phyloP scores from a whole-genome alignment of 2,888 invertebrate genomes.

The Hydraecia micacea region DNA sequence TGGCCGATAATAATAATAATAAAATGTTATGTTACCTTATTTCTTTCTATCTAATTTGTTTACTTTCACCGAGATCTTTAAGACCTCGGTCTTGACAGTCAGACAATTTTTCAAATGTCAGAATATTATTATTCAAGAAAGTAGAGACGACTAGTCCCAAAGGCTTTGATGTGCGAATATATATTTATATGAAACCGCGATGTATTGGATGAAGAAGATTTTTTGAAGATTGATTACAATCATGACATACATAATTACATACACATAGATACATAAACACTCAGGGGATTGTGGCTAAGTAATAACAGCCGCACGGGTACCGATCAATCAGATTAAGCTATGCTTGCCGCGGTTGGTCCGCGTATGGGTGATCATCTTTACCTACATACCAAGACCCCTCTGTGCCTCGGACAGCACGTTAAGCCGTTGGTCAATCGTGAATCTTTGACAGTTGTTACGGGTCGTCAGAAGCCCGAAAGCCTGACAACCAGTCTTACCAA shows the following conservation, averaged over 20 bases:
- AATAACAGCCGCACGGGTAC: too few relatives aligned
- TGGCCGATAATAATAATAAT: too few relatives aligned
- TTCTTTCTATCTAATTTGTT: constrained; percentile 22
- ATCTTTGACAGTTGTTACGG: not conserved
- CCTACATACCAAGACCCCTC: too few relatives aligned
- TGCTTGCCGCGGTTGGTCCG: not conserved
- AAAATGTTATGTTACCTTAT: too few relatives aligned
- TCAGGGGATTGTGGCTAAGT: not conserved
- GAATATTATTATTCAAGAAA: constrained; percentile 21
- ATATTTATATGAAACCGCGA: too few relatives aligned
- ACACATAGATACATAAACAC: not conserved
- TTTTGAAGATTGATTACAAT: too few relatives aligned
- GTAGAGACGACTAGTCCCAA: constrained; percentile 18
- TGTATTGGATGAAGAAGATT: too few relatives aligned
- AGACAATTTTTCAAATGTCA: constrained; percentile 27
- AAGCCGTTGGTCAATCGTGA: not conserved
- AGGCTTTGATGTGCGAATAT: not conserved
- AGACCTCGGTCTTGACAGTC: constrained; percentile 13
- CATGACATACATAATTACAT: not conserved
- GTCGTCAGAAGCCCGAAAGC: not conserved
- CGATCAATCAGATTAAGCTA: too few relatives aligned
- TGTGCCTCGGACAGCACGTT: too few relatives aligned
- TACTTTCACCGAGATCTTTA: constrained; percentile 6
- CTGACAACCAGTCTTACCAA: too few relatives aligned
- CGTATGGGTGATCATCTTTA: too few relatives aligned